A percentile compares a stretch with the other conserved stretches of the same genome.
These are phyloP conservation scores for Drosophila borealis DNA, from an alignment of 2,888 invertebrate species.

Conservation along the genomic window DNA sequence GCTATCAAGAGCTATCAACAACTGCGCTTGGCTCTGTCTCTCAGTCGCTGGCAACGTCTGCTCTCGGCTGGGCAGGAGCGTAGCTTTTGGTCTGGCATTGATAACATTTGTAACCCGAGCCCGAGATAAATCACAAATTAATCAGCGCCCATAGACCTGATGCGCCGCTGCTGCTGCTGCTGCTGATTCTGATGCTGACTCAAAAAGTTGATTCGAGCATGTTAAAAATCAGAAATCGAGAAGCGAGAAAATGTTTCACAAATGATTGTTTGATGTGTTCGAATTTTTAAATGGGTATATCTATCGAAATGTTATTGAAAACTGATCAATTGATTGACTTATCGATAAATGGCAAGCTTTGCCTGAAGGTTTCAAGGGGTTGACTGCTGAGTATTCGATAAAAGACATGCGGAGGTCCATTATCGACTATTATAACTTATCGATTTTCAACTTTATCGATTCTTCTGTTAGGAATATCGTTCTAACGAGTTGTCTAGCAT, in stretches of 20 bases:
- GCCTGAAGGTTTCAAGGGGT: background rate
- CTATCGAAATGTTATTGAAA: too few species aligned
- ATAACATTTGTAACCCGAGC: constrained; percentile 75
- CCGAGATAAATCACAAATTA: constrained; percentile 76
- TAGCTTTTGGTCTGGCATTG: constrained; percentile 65
- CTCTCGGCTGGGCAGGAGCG: constrained; percentile 20
- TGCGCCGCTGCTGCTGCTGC: background rate
- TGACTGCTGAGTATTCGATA: too few species aligned
- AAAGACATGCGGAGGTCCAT: too few species aligned
- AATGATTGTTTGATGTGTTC: background rate
- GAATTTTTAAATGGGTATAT: background rate
- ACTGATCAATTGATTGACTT: too few species aligned
- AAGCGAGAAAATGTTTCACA: constrained; percentile 13
- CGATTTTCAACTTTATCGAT: too few species aligned
- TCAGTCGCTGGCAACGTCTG: constrained; percentile 6
- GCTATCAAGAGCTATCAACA: background rate
- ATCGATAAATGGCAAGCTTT: background rate
- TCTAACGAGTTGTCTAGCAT: too few species aligned
- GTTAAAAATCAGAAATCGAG: constrained; percentile 5
- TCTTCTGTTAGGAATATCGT: too few species aligned
- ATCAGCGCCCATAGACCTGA: constrained; percentile 56
- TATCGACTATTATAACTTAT: background rate
- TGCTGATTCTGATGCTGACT: constrained; percentile 29
- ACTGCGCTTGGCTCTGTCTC: constrained; percentile 30
- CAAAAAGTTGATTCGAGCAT: constrained; percentile 25